These are phyloP conservation scores for Myrmecobius fasciatus DNA, from an alignment of 2,113 vertebrate genomes.

Conservation along the genomic window DNA sequence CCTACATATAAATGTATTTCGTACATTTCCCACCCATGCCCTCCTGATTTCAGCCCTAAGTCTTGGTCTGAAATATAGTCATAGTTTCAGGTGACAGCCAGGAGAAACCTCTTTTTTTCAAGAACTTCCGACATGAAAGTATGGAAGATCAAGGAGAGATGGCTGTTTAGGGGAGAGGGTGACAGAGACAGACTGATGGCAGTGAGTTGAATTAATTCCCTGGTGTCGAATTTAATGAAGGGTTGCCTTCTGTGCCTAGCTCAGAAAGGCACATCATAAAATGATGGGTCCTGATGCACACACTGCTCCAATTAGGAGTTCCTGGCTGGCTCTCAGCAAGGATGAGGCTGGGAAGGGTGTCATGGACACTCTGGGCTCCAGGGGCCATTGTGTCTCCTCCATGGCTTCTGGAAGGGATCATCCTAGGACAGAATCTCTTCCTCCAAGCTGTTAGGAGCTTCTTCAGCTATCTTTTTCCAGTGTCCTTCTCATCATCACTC, in stretches of 20 bases:
- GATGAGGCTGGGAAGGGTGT: slow-evolving; percentile 26
- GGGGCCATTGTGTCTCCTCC: slow-evolving; percentile 43
- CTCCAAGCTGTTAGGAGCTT: slow-evolving; percentile 58
- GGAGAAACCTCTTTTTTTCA: slow-evolving; percentile 46
- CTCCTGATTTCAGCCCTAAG: neutral
- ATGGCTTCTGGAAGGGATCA: neutral
- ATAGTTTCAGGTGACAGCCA: slow-evolving; percentile 51
- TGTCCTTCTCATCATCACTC: neutral
- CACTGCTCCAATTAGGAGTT: slow-evolving; percentile 76
- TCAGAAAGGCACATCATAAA: slow-evolving; percentile 61
- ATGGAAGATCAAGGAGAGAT: slow-evolving; percentile 72
- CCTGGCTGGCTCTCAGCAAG: slow-evolving; percentile 45
- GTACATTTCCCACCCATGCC: accelerated
- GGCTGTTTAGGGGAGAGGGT: slow-evolving; percentile 68
- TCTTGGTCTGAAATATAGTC: slow-evolving; percentile 53
- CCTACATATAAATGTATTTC: neutral
- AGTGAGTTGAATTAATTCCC: slow-evolving; percentile 76
- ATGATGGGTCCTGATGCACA: slow-evolving; percentile 49
- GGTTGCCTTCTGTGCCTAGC: slow-evolving; percentile 67
- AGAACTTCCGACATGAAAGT: slow-evolving; percentile 70
- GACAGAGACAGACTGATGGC: slow-evolving; percentile 74
- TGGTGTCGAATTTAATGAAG: slow-evolving; percentile 80
- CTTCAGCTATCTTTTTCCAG: accelerated
- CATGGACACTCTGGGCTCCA: slow-evolving; percentile 61
- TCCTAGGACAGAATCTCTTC: slow-evolving; percentile 37